Evolutionary conservation across 1,140 invertebrate genomes (phyloP).

Genomic region (Odontomachus brunneus): DNA sequence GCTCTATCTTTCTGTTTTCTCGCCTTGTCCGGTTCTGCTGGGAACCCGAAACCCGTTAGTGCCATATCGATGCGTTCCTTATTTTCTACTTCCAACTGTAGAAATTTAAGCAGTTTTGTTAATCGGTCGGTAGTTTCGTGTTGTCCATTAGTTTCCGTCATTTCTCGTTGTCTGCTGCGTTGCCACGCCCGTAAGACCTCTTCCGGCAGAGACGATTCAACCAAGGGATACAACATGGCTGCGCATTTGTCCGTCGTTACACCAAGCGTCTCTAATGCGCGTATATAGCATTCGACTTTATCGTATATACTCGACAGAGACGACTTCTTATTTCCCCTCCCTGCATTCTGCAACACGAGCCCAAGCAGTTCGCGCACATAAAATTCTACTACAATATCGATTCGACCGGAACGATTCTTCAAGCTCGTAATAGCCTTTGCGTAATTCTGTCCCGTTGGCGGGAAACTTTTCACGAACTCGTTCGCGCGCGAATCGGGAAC

Average conservation of each 20-base stretch:
- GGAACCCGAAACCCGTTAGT: conserved; percentile 52
- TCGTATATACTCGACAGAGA: conserved; percentile 63
- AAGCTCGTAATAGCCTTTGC: conserved; percentile 71
- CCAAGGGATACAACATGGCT: not conserved
- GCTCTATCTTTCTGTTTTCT: conserved; percentile 37
- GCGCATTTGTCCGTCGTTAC: conserved; percentile 12
- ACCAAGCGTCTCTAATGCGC: not conserved
- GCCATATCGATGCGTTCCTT: conserved; percentile 74
- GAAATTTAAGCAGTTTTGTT: conserved; percentile 65
- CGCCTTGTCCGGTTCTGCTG: conserved; percentile 20
- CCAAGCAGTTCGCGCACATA: conserved; percentile 77
- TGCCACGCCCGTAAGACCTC: conserved; percentile 74
- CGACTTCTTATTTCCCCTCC: conserved; percentile 30
- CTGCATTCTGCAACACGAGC: conserved; percentile 66
- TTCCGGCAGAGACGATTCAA: conserved; percentile 1
- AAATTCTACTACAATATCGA: conserved; percentile 75
- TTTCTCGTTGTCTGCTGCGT: conserved; percentile 38
- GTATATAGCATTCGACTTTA: conserved; percentile 55
- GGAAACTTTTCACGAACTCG: conserved; percentile 71
- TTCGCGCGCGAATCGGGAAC: conserved; percentile 59
- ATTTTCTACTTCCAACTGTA: conserved; percentile 70
- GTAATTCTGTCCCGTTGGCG: conserved; percentile 74
- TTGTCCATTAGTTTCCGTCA: conserved; percentile 18
- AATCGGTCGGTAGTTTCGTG: conserved; percentile 56
- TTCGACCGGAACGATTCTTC: conserved; percentile 74